Conservation (phyloP, 1,140 invertebrate genomes). For the Colletes gigas region DNA sequence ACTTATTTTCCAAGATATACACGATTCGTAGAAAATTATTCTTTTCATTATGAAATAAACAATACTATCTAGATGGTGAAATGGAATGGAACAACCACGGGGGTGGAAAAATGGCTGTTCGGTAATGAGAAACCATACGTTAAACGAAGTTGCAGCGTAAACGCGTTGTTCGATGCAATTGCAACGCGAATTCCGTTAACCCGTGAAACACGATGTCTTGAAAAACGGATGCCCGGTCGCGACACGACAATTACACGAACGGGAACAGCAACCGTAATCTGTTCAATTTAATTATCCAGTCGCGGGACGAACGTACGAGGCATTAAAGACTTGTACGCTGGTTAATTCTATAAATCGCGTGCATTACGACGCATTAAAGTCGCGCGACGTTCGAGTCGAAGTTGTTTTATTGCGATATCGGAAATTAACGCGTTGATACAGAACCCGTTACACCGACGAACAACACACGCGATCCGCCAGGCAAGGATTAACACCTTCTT, state of each 20-base stretch:
- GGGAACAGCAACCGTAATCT: no score
- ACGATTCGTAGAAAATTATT: no score
- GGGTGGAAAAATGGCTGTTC: no score
- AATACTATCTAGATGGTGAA: no score
- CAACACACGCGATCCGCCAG: background rate
- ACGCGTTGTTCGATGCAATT: no score
- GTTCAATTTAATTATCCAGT: slow-evolving; percentile 8
- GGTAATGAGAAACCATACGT: no score
- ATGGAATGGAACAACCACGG: no score
- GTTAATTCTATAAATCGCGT: background rate
- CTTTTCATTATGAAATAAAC: no score
- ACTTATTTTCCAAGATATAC: no score
- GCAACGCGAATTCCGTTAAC: background rate
- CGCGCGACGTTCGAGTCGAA: background rate
- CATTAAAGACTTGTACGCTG: background rate
- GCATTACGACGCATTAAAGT: background rate
- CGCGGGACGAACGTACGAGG: background rate
- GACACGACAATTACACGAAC: no score
- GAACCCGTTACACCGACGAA: slow-evolving; percentile 1
- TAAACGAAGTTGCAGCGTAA: background rate
- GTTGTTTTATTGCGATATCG: background rate
- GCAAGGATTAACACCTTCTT: background rate
- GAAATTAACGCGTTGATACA: background rate
- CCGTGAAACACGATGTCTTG: no score
- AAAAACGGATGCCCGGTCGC: no score